Percentiles rank a stretch among this genome's conserved stretches.
These are phyloP conservation scores for Tachycineta bicolor DNA, from an alignment of 2,113 vertebrate species.

Conservation along the genomic window DNA sequence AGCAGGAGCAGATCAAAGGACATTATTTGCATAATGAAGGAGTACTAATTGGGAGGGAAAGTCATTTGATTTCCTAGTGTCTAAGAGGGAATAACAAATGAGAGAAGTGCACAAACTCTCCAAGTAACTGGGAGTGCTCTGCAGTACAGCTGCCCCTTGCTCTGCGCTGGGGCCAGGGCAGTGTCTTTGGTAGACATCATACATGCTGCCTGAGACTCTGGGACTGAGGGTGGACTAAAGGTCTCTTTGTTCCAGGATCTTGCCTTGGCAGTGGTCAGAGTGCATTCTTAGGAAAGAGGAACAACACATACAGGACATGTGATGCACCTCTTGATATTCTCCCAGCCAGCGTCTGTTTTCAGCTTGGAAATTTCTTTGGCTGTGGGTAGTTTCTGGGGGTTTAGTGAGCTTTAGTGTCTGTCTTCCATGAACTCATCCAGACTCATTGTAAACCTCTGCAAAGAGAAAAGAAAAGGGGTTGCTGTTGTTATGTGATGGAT, in stretches of 20 bases:
- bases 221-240: background rate
- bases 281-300: background rate
- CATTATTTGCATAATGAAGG: slow-evolving; percentile 65
- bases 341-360: background rate
- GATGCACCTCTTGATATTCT: background rate
- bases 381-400: background rate
- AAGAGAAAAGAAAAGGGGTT: background rate
- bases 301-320: background rate
- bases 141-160: background rate
- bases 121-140: background rate
- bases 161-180: background rate
- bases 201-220: background rate
- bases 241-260: background rate
- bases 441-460: background rate
- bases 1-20: slow-evolving; percentile 64
- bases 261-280: background rate
- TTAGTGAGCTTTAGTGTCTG: background rate
- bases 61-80: slow-evolving; percentile 47
- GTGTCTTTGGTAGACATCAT: background rate
- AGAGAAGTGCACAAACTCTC: background rate
- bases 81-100: slow-evolving; percentile 41
- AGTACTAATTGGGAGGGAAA: slow-evolving; percentile 63
- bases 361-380: background rate
- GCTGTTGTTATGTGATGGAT: background rate
- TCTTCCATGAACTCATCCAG: background rate